Evolutionary conservation across 2,888 invertebrate genomes (phyloP).

Genomic region (Pristionchus entomophagus): DNA sequence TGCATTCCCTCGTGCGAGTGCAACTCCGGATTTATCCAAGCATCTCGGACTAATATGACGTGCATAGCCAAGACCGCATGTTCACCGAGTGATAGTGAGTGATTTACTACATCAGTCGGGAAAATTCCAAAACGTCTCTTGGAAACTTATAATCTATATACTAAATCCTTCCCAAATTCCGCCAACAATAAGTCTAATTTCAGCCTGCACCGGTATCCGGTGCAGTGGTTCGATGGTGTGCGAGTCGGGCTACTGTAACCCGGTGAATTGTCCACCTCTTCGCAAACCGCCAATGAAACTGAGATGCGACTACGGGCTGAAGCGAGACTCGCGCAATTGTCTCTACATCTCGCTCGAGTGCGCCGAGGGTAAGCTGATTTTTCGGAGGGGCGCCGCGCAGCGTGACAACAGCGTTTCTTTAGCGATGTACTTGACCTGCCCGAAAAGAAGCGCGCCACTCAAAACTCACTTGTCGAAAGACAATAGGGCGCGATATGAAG

Average conservation of each 20-base stretch:
- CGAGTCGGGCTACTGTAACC: constrained; percentile 45
- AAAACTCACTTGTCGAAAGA: constrained; percentile 11
- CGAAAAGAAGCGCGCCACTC: background rate
- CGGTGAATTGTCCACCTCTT: constrained; percentile 46
- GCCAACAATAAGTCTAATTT: background rate
- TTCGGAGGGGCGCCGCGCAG: background rate
- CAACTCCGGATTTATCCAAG: constrained; percentile 42
- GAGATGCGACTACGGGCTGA: constrained; percentile 42
- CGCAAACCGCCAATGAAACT: constrained; percentile 47
- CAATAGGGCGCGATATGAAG: constrained; percentile 22
- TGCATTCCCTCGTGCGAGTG: constrained; percentile 48
- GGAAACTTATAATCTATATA: no score
- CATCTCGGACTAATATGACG: constrained; percentile 44
- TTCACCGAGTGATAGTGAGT: constrained; percentile 15
- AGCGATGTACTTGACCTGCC: background rate
- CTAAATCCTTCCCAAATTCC: background rate
- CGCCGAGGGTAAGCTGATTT: constrained; percentile 8
- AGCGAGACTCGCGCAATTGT: constrained; percentile 44
- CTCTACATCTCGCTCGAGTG: constrained; percentile 44
- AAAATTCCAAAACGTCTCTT: no score
- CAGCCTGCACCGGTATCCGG: constrained; percentile 41
- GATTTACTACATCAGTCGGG: background rate
- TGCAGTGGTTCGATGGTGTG: constrained; percentile 44
- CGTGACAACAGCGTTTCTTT: background rate
- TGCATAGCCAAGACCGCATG: background rate